Conservation (phyloP, 2,888 invertebrate genomes). For the Lycocerus yunnanus region DNA sequence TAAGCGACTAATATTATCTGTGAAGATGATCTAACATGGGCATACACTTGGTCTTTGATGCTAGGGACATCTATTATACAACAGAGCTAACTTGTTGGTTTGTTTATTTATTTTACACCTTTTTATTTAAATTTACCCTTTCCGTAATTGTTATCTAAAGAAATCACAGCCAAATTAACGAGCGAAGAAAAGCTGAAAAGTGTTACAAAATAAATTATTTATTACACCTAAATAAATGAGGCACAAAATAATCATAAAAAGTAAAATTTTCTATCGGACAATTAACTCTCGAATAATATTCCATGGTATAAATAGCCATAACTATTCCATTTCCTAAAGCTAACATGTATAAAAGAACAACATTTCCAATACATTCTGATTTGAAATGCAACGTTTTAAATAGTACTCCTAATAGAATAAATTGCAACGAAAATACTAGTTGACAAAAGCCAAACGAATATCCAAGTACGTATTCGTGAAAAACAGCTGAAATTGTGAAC, state of each 20-base stretch:
- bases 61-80: too few relatives aligned
- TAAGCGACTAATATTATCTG: too few relatives aligned
- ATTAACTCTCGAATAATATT: constrained; percentile 81
- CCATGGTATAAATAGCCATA: constrained; percentile 82
- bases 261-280: constrained; percentile 62
- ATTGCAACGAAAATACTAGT: constrained; percentile 80
- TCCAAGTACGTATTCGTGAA: constrained; percentile 86
- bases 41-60: too few relatives aligned
- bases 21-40: too few relatives aligned
- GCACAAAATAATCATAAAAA: constrained; percentile 57
- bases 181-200: too few relatives aligned
- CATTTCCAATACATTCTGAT: constrained; percentile 65
- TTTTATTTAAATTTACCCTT: too few relatives aligned
- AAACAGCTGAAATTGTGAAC: constrained; percentile 79
- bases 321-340: constrained; percentile 77
- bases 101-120: too few relatives aligned
- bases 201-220: too few relatives aligned
- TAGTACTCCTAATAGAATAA: constrained; percentile 71
- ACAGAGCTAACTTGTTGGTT: too few relatives aligned
- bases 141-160: too few relatives aligned
- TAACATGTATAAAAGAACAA: constrained; percentile 83
- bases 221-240: constrained; percentile 56
- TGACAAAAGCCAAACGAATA: constrained; percentile 84
- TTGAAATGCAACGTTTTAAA: constrained; percentile 61
- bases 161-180: too few relatives aligned